phyloP scores from a whole-genome alignment of 1,140 invertebrate species.

The Drosophila nasuta region DNA sequence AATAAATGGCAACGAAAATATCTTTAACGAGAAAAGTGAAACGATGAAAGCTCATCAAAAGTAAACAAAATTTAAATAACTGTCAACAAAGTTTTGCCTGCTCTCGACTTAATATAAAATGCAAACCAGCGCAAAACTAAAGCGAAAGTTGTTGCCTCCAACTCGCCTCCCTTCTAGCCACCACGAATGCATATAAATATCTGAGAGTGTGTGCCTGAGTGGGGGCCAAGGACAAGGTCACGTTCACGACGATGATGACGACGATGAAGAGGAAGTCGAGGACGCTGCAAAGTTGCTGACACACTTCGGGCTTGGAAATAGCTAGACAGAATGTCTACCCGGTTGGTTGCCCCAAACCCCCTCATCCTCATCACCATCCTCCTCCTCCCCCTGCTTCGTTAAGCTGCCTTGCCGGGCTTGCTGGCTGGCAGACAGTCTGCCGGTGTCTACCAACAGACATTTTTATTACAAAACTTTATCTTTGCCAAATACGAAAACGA shows the following conservation, averaged over 20 bases:
- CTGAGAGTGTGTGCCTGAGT: slow-evolving; percentile 58
- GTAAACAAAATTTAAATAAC: slow-evolving; percentile 31
- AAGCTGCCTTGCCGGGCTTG: slow-evolving; percentile 35
- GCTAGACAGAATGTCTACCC: slow-evolving; percentile 77
- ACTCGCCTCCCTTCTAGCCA: slow-evolving; percentile 9
- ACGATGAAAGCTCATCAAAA: slow-evolving; percentile 1
- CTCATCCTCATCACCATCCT: background rate
- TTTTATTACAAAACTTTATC: slow-evolving; percentile 84
- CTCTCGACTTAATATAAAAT: slow-evolving; percentile 46
- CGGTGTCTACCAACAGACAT: slow-evolving; percentile 72
- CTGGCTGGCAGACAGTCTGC: slow-evolving; percentile 51
- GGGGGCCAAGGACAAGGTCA: slow-evolving; percentile 79
- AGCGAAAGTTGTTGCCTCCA: slow-evolving; percentile 60
- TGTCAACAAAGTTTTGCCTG: slow-evolving; percentile 54
- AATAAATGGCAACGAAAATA: too few species aligned
- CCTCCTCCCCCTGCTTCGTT: background rate
- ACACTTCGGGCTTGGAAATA: slow-evolving; percentile 72
- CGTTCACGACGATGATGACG: slow-evolving; percentile 59
- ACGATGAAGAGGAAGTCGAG: slow-evolving; percentile 59
- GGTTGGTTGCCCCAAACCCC: slow-evolving; percentile 21
- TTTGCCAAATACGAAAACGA: slow-evolving; percentile 78
- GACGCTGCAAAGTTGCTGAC: slow-evolving; percentile 78
- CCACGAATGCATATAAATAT: slow-evolving; percentile 51
- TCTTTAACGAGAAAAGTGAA: slow-evolving; percentile 10
- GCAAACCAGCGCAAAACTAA: slow-evolving; percentile 67